Evolutionary conservation across 1,140 invertebrate genomes (phyloP).

Genomic region (Calosoma granatense): DNA sequence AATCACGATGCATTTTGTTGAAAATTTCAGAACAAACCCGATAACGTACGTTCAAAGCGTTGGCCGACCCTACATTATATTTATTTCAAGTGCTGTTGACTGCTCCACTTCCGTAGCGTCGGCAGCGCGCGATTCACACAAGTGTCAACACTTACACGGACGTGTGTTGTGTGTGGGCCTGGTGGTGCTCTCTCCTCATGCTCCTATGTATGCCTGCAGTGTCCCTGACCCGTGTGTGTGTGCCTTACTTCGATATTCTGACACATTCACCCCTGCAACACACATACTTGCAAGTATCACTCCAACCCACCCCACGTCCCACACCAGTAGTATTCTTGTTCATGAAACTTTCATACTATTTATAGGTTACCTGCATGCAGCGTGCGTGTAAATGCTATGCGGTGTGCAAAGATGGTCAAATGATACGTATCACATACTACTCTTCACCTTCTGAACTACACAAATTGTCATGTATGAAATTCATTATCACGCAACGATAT

Average conservation of each 20-base stretch:
- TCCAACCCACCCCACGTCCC: background rate
- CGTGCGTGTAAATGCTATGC: background rate
- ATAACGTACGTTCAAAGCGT: background rate
- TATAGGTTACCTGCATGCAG: background rate
- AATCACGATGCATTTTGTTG: constrained; percentile 1
- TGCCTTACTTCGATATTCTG: background rate
- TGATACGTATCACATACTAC: too few species aligned
- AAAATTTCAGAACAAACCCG: background rate
- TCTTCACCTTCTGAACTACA: background rate
- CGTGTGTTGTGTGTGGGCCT: constrained; percentile 30
- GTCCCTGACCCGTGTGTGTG: background rate
- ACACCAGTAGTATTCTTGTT: background rate
- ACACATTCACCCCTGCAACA: background rate
- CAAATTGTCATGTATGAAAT: background rate
- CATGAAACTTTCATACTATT: background rate
- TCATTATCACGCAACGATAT: background rate
- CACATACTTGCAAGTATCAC: background rate
- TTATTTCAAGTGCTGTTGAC: constrained; percentile 24
- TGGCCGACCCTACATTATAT: background rate
- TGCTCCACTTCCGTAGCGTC: constrained; percentile 24
- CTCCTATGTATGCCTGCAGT: background rate
- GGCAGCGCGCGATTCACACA: constrained; percentile 21
- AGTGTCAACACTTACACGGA: constrained; percentile 30
- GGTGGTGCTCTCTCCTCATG: background rate
- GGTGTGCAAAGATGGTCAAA: too few species aligned